Percentiles rank a stretch among this genome's conserved stretches.
Evolutionary conservation across 2,797 vertebrate genomes (phyloP).

Genomic region (Propithecus perrieri): DNA sequence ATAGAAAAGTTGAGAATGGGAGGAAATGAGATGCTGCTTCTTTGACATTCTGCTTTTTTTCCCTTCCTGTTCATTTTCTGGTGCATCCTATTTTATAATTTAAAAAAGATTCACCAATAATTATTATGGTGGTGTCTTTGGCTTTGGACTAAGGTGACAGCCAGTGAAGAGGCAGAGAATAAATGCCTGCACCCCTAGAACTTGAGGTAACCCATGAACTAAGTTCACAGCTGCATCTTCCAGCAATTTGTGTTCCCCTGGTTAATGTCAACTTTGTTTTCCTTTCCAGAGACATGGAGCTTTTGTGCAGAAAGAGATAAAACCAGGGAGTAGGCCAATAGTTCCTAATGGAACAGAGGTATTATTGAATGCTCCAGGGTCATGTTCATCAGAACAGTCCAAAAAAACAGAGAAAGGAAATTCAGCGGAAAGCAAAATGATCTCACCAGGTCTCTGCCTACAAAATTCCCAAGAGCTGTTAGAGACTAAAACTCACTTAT

Average conservation of each 20-base stretch:
- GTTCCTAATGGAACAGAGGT: constrained; percentile 81
- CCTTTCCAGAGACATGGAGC: constrained; percentile 85
- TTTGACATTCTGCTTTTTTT: constrained; percentile 68
- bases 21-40: constrained; percentile 60
- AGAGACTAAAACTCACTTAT: constrained; percentile 83
- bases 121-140: constrained; percentile 71
- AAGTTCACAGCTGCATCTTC: constrained; percentile 82
- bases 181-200: constrained; percentile 75
- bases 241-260: constrained; percentile 75
- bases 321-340: constrained; percentile 75
- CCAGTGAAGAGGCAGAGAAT: constrained; percentile 63
- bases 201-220: constrained; percentile 84
- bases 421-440: constrained; percentile 81
- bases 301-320: constrained; percentile 86
- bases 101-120: constrained; percentile 71
- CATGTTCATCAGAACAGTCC: constrained; percentile 66
- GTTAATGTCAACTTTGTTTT: constrained; percentile 85
- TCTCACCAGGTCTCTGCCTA: constrained; percentile 82
- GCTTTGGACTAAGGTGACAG: constrained; percentile 68
- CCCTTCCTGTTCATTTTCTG: constrained; percentile 53
- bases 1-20: constrained; percentile 47
- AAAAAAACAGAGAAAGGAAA: constrained; percentile 84
- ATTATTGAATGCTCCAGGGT: constrained; percentile 80
- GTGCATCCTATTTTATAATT: constrained; percentile 64
- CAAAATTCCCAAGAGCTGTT: constrained; percentile 83